Evolutionary conservation across 2,888 invertebrate species (phyloP).

Genomic region (Tupiocoris notatus): DNA sequence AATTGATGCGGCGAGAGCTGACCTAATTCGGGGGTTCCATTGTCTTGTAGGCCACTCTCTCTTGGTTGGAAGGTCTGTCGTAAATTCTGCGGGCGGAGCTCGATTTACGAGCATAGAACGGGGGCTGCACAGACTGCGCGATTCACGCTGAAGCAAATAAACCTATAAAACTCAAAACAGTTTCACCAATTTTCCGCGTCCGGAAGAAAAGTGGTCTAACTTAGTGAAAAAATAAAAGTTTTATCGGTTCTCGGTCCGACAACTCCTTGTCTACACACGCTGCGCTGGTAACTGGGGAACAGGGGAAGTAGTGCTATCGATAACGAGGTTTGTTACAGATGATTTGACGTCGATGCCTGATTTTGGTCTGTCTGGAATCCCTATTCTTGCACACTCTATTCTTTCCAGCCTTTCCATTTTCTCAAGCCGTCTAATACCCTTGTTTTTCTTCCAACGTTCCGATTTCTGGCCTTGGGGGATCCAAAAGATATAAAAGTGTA

Average conservation of each 20-base stretch:
- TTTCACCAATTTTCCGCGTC: neutral
- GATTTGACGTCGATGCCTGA: conserved; percentile 24
- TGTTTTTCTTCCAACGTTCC: conserved; percentile 13
- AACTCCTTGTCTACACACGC: too few relatives aligned
- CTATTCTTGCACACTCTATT: too few relatives aligned
- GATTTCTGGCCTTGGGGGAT: neutral
- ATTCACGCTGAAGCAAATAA: conserved; percentile 18
- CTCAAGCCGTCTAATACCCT: conserved; percentile 24
- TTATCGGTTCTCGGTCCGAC: too few relatives aligned
- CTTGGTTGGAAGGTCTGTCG: neutral
- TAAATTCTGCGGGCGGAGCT: neutral
- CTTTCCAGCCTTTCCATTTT: neutral
- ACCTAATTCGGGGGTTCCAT: neutral
- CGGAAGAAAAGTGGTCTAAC: neutral
- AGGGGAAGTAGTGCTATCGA: conserved; percentile 2
- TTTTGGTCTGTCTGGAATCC: neutral
- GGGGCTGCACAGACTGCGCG: neutral
- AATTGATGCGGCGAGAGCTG: too few relatives aligned
- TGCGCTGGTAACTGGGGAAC: neutral
- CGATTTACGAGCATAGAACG: neutral
- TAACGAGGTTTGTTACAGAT: conserved; percentile 33
- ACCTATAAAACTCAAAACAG: conserved; percentile 16
- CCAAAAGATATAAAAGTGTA: conserved; percentile 26
- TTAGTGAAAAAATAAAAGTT: neutral
- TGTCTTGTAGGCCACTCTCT: neutral